Base-by-base conservation (phyloP, 64 coral and sea anemone species). In the Stylophora pistillata region DNA sequence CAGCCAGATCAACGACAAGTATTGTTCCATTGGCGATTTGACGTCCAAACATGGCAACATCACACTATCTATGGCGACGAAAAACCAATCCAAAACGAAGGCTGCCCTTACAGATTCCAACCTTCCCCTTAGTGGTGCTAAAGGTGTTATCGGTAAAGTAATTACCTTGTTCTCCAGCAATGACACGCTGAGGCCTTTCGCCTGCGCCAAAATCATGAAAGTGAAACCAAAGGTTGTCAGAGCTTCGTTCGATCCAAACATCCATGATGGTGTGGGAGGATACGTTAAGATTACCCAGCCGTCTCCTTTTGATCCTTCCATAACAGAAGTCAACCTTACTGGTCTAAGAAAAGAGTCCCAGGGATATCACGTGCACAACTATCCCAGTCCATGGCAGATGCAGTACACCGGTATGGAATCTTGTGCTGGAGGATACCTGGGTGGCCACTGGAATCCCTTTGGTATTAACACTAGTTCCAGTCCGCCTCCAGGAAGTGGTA, bases 371-470 rank as follows among this genome's bases (percentile, higher is more conserved):
- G 88, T 97, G 0, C 95, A 97, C 68, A 60, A 97, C 28, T 97
- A 86, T 84, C 91, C 92, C 55, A 97, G 90, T 33, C 95, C 95
- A 23, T 55, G 77, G 58, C 78, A 93, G 13, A 86, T 90, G 75
- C 53, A 34, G 5, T 89, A 87, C 9, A 75, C 65, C 28, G 91
- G 87, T 54, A 77, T 55, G 56, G 69, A 55, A 57, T 77, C 82
- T 1, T 97, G 95, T 55, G 93, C 91, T 26, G 21, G 13, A 14
- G 34, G 10, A n/a, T 16, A 75, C 15, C 82, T 85, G 23, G 95
- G 95, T 13, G 91, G 75, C 16, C 95, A 97, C 30, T 91, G 86
- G 68, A 97, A 97, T 90, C 95, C 95, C 33, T 97, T 89, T 82
- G 76, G 76, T 15, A 76, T 97, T 10, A 71, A 85, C 76, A 68